Evolutionary conservation across 2,113 vertebrate genomes (phyloP).

Genomic region (Tychaedon coryphoeus): DNA sequence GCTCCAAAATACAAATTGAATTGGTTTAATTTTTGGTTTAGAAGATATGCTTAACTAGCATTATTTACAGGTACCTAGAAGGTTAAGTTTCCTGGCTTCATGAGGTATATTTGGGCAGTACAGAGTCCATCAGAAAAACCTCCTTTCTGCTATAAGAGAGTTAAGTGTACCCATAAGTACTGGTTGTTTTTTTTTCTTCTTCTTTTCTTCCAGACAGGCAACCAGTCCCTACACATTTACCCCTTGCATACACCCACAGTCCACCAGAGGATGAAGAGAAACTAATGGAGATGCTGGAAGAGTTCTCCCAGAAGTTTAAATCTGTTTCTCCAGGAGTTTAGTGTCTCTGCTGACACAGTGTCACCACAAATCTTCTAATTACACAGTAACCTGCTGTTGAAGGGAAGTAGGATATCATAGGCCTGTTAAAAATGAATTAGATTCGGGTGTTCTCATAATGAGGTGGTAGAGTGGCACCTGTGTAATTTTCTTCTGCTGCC

Average conservation of each 20-base stretch:
- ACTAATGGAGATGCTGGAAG: conserved; percentile 65
- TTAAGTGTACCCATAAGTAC: background rate
- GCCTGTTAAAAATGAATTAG: background rate
- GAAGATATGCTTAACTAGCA: background rate
- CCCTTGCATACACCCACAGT: conserved; percentile 73
- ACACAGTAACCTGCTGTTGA: background rate
- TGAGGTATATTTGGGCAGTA: background rate
- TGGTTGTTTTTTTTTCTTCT: too few relatives aligned
- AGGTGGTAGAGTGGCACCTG: background rate
- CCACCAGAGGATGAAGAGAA: conserved; percentile 72
- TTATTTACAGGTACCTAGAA: background rate
- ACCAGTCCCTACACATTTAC: conserved; percentile 75
- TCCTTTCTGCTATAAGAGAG: background rate
- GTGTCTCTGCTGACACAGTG: background rate
- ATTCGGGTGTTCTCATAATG: background rate
- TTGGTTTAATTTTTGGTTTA: background rate
- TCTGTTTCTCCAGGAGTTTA: background rate
- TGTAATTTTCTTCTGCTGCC: background rate
- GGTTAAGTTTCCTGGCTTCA: background rate
- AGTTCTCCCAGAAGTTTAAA: conserved; percentile 75
- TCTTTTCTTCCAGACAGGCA: conserved; percentile 70
- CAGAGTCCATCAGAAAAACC: background rate
- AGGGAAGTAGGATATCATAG: background rate
- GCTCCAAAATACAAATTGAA: background rate
- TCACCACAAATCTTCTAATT: background rate